These are phyloP conservation scores for Pachycephala philippinensis DNA, from an alignment of 2,113 vertebrate genomes.

Conservation along the genomic window DNA sequence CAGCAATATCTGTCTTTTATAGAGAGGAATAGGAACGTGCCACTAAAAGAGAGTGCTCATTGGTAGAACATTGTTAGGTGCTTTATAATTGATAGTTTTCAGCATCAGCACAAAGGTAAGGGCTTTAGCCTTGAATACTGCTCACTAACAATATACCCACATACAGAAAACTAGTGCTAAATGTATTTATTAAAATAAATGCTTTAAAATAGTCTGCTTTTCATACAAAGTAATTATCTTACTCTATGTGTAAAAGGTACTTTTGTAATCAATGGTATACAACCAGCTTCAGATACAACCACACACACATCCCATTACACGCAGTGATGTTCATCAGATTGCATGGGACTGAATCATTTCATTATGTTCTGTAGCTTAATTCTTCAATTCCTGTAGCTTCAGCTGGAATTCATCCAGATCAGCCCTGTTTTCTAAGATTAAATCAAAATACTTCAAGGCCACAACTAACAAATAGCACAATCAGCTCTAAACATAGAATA, in stretches of 20 bases:
- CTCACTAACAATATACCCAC: constrained; percentile 58
- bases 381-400: constrained; percentile 57
- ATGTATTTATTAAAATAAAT: constrained; percentile 60
- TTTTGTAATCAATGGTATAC: constrained; percentile 67
- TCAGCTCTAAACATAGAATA: constrained; percentile 21
- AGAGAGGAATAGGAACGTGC: constrained; percentile 53
- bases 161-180: constrained; percentile 59
- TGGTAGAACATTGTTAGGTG: constrained; percentile 62
- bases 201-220: constrained; percentile 59
- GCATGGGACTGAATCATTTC: constrained; percentile 45
- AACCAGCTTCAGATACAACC: constrained; percentile 30
- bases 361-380: constrained; percentile 48
- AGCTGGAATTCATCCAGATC: constrained; percentile 53
- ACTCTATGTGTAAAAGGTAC: constrained; percentile 57
- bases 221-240: constrained; percentile 70
- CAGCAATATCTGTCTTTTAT: constrained; percentile 34
- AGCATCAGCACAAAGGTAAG: constrained; percentile 49
- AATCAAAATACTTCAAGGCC: constrained; percentile 63
- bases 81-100: constrained; percentile 68
- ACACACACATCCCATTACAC: constrained; percentile 16
- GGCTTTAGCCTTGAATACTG: constrained; percentile 68
- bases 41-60: constrained; percentile 11
- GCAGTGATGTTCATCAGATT: constrained; percentile 44
- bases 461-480: constrained; percentile 10
- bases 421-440: constrained; percentile 43